Percentiles rank a stretch among this genome's conserved stretches.
Evolutionary conservation across 92 coral and sea anemone species (phyloP).

Genomic region (Actinernus sp.): DNA sequence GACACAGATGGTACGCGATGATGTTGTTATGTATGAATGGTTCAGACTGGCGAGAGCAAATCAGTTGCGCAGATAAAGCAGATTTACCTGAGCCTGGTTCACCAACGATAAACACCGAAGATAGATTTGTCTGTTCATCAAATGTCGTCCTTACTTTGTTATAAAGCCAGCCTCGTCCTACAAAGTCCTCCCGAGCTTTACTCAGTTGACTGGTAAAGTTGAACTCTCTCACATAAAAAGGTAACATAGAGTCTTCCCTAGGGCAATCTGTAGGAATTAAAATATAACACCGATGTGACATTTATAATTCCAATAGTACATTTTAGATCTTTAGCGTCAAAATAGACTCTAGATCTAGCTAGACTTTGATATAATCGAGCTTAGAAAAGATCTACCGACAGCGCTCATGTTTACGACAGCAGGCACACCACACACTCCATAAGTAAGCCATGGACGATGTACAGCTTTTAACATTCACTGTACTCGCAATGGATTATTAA

Average conservation of each 20-base stretch:
- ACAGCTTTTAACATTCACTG: no score
- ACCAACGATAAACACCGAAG: conserved; percentile 53
- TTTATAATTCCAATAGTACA: no score
- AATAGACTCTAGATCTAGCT: no score
- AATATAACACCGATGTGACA: no score
- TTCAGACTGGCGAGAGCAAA: conserved; percentile 73
- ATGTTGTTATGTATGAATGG: conserved; percentile 57
- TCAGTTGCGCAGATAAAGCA: conserved; percentile 66
- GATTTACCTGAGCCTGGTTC: conserved; percentile 89
- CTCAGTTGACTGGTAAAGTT: conserved; percentile 15
- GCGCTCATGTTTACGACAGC: no score
- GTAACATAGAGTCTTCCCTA: conserved; percentile 10
- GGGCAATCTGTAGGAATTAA: conserved; percentile 19
- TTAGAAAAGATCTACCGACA: no score
- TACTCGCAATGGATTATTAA: no score
- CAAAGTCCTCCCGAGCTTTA: conserved; percentile 2
- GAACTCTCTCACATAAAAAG: conserved; percentile 8
- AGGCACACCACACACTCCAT: no score
- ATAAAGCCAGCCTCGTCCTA: conserved; percentile 25
- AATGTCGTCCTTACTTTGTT: conserved; percentile 10
- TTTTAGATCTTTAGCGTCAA: no score
- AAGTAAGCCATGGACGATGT: no score
- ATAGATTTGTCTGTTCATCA: no score
- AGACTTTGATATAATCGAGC: no score
- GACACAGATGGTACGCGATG: conserved; percentile 76